Evolutionary conservation across 2,797 vertebrate genomes (phyloP), one percentile per base, ranked within the genome.

Genomic region (Pelochelys cantorii): DNA sequence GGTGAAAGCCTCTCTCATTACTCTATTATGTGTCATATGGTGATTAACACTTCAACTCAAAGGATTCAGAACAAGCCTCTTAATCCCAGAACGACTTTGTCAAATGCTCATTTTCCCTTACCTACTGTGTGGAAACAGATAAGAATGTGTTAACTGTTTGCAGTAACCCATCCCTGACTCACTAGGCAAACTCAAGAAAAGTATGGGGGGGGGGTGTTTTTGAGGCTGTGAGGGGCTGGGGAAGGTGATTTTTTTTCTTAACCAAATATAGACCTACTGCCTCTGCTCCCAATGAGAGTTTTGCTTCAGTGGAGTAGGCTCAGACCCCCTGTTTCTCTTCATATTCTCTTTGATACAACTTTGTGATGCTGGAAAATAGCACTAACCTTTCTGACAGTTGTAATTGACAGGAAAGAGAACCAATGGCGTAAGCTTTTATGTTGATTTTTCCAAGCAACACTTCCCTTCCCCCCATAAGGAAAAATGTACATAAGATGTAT

Each of bases 31-130:
- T 82, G 84, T 56, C 53, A 77, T 78, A 79, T 79, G 54, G 55
- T 86, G 83, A 94, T 87, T 77, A 89, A 81, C 79, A 60, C 59
- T 90, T 85, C 55, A 42, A 57, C 31, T 75, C 75, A 89, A 83
- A 83, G 74, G 74, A 77, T 29, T 29, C 23, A 52, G 74, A 77
- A 29, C 42, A 52, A 52, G 25, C 42, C 37, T 57, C 77, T 90
- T 79, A 60, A 92, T 84, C 86, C 87, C 25, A 82, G 53, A 96
- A 91, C 89, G 57, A 54, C 79, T 71, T 17, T 93, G 48, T 42
- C 27, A 59, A 59, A 84, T 77, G 57, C 79, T 42, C 53, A 57
- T 87, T 84, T 77, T 74, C 48, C 78, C 59, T n/a, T 34, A 79
- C 48, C 55, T 52, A 78, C 71, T 83, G 18, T 2, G 7, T 18